These are phyloP conservation scores for Beris morrisii DNA, from an alignment of 2,888 invertebrate species.

Conservation along the genomic window DNA sequence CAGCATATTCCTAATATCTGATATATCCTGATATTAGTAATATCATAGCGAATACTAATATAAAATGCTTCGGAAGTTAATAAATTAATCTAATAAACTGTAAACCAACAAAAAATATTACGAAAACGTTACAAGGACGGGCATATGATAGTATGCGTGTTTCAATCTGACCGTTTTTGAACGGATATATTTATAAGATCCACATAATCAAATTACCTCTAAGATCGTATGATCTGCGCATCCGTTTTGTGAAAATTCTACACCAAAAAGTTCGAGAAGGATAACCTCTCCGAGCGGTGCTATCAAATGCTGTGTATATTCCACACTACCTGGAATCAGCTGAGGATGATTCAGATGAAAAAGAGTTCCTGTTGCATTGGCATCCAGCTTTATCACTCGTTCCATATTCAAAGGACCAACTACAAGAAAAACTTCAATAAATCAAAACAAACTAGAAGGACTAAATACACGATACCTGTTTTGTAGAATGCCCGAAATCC, in stretches of 20 bases:
- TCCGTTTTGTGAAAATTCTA: constrained; percentile 56
- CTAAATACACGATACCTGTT: constrained; percentile 58
- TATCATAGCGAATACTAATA: too few relatives aligned
- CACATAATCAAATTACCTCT: constrained; percentile 54
- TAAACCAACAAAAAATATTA: too few relatives aligned
- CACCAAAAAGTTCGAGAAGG: constrained; percentile 58
- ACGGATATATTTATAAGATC: too few relatives aligned
- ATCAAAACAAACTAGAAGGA: background rate
- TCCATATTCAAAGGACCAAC: constrained; percentile 54
- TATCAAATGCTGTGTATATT: constrained; percentile 61
- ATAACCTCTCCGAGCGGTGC: constrained; percentile 61
- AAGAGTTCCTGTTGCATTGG: constrained; percentile 57
- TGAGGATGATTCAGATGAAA: constrained; percentile 64
- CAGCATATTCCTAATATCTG: too few relatives aligned
- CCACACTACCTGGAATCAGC: constrained; percentile 58
- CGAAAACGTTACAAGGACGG: too few relatives aligned
- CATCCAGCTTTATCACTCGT: constrained; percentile 56
- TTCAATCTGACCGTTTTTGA: too few relatives aligned
- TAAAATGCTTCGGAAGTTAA: too few relatives aligned
- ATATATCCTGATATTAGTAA: too few relatives aligned
- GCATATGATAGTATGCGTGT: too few relatives aligned
- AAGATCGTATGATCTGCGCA: constrained; percentile 60
- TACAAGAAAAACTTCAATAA: constrained; percentile 37
- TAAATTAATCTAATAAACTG: too few relatives aligned
- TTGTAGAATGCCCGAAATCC: constrained; percentile 71